phyloP scores from a whole-genome alignment of 1,140 invertebrate genomes.

The Papilio dardanus region DNA sequence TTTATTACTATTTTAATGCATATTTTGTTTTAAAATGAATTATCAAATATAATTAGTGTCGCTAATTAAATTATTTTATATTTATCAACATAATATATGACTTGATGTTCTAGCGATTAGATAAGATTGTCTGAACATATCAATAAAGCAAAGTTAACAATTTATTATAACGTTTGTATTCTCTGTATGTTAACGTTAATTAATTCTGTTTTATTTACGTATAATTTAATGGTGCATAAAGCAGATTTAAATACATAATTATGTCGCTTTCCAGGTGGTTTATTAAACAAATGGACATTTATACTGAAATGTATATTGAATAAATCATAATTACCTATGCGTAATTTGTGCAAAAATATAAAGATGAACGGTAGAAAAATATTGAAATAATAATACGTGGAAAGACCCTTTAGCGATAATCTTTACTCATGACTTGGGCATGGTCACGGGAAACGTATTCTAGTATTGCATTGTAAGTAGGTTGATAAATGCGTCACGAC shows the following conservation, averaged over 20 bases:
- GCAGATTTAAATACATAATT: too few species aligned
- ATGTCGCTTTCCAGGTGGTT: too few species aligned
- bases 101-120: slow-evolving; percentile 15
- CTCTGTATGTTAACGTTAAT: too few species aligned
- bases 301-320: too few species aligned
- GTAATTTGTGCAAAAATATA: too few species aligned
- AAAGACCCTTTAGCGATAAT: neutral
- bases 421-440: neutral
- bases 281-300: too few species aligned
- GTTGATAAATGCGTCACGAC: neutral
- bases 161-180: neutral
- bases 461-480: slow-evolving; percentile 8
- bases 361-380: too few species aligned
- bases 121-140: neutral
- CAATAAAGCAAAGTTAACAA: slow-evolving; percentile 6
- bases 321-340: too few species aligned
- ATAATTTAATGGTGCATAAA: too few species aligned
- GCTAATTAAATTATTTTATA: neutral
- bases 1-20: neutral
- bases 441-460: neutral
- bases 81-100: neutral
- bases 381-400: too few species aligned
- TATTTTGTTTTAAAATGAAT: neutral
- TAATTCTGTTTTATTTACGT: neutral
- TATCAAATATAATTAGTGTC: neutral